Evolutionary conservation across 1,140 invertebrate species (phyloP), one percentile per base, ranked within the genome.

Genomic region (Reticulitermes speratus): DNA sequence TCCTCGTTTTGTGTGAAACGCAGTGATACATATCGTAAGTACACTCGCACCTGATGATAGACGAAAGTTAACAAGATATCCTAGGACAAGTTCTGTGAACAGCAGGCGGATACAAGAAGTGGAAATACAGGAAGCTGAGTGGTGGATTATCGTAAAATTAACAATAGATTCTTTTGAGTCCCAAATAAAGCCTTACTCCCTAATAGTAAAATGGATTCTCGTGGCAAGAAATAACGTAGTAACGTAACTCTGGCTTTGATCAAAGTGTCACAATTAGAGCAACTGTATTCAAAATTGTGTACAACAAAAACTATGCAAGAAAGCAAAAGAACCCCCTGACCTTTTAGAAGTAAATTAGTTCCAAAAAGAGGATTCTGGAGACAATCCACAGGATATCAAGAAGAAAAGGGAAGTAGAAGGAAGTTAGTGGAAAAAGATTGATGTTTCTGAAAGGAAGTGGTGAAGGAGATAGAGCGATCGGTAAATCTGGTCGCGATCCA

Each of bases 371-470:
- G 65, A 75, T 11, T 75, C 30, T 75, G 25, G 65, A 30, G 65
- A 75, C 65, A 75, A 75, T 75, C 65, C 65, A 75, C 65, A 30
- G 3, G 65, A 30, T 75, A 75, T 75, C 25, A 14, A 30, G 65
- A 30, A 6, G n/a, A 11, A 75, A 59, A 14, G n/a, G 65, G 65
- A 75, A n/a, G n/a, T 12, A 75, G 7, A 75, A 75, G 65, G 65
- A 16, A 75, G 59, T 65, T 55, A 21, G 65, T n/a, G 59, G n/a
- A 3, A 75, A 75, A 30, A 75, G 65, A 75, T 75, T 75, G 65
- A 75, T 75, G 65, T 14, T 75, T 75, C 65, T 75, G 65, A 75
- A 75, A 75, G 65, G 65, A 75, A 30, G 65, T 30, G n/a, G 65
- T 75, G 65, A 75, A 75, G n/a, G 65, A 75, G 65, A 75, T 14